Evolutionary conservation across 2,888 invertebrate species (phyloP).

Genomic region (Lasius fuliginosus): DNA sequence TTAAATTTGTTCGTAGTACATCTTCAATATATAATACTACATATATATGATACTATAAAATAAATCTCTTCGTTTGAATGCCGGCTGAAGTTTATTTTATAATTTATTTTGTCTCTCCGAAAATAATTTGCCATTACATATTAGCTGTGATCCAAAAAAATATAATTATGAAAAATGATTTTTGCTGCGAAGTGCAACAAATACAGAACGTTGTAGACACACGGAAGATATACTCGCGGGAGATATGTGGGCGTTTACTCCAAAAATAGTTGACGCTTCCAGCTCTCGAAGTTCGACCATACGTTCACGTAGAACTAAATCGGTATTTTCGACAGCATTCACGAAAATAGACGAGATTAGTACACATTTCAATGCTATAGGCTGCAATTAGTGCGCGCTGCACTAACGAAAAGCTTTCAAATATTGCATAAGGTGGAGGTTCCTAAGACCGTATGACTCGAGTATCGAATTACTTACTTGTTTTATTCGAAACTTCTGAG

Average conservation of each 20-base stretch:
- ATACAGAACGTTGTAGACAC: slow-evolving; percentile 61
- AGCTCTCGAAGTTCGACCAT: slow-evolving; percentile 70
- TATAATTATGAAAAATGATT: slow-evolving; percentile 15
- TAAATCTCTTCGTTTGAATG: slow-evolving; percentile 33
- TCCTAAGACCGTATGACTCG: slow-evolving; percentile 6
- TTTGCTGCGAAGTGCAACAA: slow-evolving; percentile 37
- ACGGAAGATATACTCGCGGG: slow-evolving; percentile 57
- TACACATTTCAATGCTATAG: slow-evolving; percentile 43
- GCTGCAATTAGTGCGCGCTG: slow-evolving; percentile 15
- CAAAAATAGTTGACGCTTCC: slow-evolving; percentile 82
- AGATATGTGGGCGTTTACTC: slow-evolving; percentile 74
- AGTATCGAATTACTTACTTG: slow-evolving; percentile 68
- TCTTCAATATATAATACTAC: neutral
- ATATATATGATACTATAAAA: slow-evolving; percentile 8
- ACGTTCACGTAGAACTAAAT: slow-evolving; percentile 63
- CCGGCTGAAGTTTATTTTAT: slow-evolving; percentile 14
- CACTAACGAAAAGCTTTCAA: slow-evolving; percentile 41
- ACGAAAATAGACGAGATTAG: slow-evolving; percentile 77
- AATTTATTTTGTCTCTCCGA: neutral
- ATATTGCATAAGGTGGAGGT: slow-evolving; percentile 53
- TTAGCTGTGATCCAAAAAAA: neutral
- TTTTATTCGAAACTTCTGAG: slow-evolving; percentile 46
- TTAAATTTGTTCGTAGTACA: slow-evolving; percentile 8
- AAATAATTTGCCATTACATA: neutral
- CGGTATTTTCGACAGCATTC: slow-evolving; percentile 78